phyloP scores from a whole-genome alignment of 2,797 vertebrate genomes.

The Staurois parvus region DNA sequence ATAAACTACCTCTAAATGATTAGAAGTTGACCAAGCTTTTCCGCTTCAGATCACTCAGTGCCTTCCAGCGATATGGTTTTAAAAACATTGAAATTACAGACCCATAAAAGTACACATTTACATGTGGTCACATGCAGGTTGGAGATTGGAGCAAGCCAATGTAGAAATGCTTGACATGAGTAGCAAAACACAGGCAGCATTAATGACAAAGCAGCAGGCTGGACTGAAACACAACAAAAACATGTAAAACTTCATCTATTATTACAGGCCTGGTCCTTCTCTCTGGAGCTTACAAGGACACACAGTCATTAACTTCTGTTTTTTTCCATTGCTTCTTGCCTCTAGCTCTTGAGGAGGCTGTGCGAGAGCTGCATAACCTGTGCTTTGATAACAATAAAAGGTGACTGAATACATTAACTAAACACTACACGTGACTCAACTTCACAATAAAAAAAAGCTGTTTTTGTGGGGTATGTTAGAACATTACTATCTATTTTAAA shows the following conservation, averaged over 20 bases:
- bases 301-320: slow-evolving; percentile 57
- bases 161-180: slow-evolving; percentile 73
- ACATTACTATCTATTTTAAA: too few relatives aligned
- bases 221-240: slow-evolving; percentile 71
- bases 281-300: slow-evolving; percentile 65
- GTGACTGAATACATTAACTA: background rate
- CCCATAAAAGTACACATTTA: slow-evolving; percentile 79
- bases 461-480: too few relatives aligned
- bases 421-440: background rate
- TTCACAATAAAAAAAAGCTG: too few relatives aligned
- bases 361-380: background rate
- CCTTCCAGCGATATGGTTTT: slow-evolving; percentile 73
- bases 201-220: slow-evolving; percentile 71
- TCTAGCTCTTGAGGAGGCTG: background rate
- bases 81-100: slow-evolving; percentile 75
- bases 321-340: slow-evolving; percentile 63
- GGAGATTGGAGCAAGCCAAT: slow-evolving; percentile 74
- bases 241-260: slow-evolving; percentile 70
- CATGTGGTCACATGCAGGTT: slow-evolving; percentile 78
- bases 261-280: slow-evolving; percentile 65
- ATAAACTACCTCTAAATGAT: slow-evolving; percentile 73
- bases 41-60: slow-evolving; percentile 72
- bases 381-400: background rate
- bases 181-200: slow-evolving; percentile 70
- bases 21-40: slow-evolving; percentile 72